Conservation (phyloP, 1,140 invertebrate genomes). For the Venturia canescens region DNA sequence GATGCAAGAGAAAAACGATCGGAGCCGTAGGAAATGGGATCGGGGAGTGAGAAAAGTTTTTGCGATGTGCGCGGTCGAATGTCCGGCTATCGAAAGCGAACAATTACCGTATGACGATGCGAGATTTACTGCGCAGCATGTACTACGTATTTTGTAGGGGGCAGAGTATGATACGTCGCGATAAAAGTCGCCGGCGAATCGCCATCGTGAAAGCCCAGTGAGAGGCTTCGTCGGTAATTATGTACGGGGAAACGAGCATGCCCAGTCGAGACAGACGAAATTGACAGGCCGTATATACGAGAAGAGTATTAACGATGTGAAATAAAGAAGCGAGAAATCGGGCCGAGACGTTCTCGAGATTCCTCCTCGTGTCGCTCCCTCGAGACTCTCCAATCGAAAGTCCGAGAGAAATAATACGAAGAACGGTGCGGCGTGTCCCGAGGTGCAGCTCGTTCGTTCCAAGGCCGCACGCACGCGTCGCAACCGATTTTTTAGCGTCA, state of each 20-base stretch:
- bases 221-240: neutral
- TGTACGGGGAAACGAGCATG: neutral
- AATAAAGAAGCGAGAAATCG: constrained; percentile 11
- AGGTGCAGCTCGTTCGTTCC: neutral
- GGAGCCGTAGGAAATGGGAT: neutral
- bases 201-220: neutral
- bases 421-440: too few species aligned
- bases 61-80: neutral
- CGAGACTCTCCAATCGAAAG: neutral
- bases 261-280: neutral
- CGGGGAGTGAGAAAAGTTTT: neutral
- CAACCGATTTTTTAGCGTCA: neutral
- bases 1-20: too few species aligned
- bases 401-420: neutral
- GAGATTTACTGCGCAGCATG: constrained; percentile 4
- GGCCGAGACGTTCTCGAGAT: neutral
- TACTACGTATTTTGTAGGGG: neutral
- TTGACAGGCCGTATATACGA: neutral
- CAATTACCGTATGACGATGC: neutral
- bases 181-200: neutral
- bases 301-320: neutral
- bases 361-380: neutral
- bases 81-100: neutral
- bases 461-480: neutral
- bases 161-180: neutral